Evolutionary conservation across 1,140 invertebrate species (phyloP).

Genomic region (Tetragonula clypearis): DNA sequence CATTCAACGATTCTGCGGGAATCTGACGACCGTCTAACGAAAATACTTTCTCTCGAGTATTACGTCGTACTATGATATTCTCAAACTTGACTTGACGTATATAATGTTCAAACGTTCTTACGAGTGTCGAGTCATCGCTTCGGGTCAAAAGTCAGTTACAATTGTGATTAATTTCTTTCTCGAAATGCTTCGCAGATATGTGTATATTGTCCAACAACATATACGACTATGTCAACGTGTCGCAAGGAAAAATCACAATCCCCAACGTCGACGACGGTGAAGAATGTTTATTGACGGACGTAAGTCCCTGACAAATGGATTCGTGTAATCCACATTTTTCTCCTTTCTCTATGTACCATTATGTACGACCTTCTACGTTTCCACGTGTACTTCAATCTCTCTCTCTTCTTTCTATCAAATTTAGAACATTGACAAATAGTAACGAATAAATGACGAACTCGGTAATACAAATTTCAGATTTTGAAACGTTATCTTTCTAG

Average conservation of each 20-base stretch:
- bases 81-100: too few species aligned
- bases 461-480: not conserved
- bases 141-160: too few species aligned
- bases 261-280: conserved; percentile 89
- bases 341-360: not conserved
- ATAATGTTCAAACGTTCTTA: not conserved
- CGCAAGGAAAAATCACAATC: conserved; percentile 90
- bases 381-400: not conserved
- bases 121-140: not conserved
- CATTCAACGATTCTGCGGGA: not conserved
- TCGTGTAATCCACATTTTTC: not conserved
- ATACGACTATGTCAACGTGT: conserved; percentile 88
- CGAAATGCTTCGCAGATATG: conserved; percentile 79
- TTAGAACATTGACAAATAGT: conserved; percentile 13
- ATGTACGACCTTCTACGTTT: not conserved
- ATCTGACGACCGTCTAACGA: not conserved
- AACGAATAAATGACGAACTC: conserved; percentile 16
- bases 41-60: too few species aligned
- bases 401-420: not conserved
- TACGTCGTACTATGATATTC: too few species aligned
- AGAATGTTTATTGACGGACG: conserved; percentile 88
- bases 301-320: conserved; percentile 81
- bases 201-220: conserved; percentile 85
- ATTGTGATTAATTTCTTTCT: conserved; percentile 60
- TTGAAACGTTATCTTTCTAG: not conserved